phyloP scores from a whole-genome alignment of 2,888 invertebrate species.

The Sarcophaga carnaria region DNA sequence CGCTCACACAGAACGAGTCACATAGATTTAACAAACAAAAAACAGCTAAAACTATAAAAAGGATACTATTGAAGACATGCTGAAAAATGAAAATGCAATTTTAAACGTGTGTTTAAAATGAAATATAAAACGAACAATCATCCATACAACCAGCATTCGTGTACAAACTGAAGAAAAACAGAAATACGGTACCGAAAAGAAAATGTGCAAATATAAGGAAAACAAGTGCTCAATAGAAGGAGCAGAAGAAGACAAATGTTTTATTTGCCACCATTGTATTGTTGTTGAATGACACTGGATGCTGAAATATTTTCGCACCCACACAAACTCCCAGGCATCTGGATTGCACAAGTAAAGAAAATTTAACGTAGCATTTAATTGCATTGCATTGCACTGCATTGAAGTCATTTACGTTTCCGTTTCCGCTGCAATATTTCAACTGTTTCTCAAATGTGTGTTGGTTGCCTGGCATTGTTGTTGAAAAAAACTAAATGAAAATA shows the following conservation, averaged over 20 bases:
- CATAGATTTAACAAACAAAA: not conserved
- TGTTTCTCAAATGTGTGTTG: slow-evolving; percentile 24
- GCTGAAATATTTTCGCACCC: slow-evolving; percentile 33
- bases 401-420: slow-evolving; percentile 56
- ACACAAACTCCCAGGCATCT: slow-evolving; percentile 19
- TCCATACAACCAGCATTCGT: not conserved
- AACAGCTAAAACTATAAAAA: slow-evolving; percentile 60
- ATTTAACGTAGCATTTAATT: slow-evolving; percentile 64
- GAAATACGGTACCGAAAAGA: not conserved
- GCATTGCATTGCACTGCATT: slow-evolving; percentile 33
- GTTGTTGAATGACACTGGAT: slow-evolving; percentile 65
- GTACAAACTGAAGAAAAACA: slow-evolving; percentile 1
- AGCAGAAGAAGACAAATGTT: slow-evolving; percentile 42
- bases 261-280: slow-evolving; percentile 57
- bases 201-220: no score
- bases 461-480: not conserved
- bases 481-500: not conserved
- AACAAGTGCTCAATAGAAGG: not conserved
- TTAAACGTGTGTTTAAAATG: slow-evolving; percentile 40
- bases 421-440: slow-evolving; percentile 58
- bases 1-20: not conserved
- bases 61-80: slow-evolving; percentile 54
- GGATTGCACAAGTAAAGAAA: slow-evolving; percentile 56
- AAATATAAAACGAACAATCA: slow-evolving; percentile 30
- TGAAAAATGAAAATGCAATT: slow-evolving; percentile 60